Evolutionary conservation across 1,140 invertebrate species (phyloP), one percentile per base, ranked within the genome.

Genomic region (Diprion similis): DNA sequence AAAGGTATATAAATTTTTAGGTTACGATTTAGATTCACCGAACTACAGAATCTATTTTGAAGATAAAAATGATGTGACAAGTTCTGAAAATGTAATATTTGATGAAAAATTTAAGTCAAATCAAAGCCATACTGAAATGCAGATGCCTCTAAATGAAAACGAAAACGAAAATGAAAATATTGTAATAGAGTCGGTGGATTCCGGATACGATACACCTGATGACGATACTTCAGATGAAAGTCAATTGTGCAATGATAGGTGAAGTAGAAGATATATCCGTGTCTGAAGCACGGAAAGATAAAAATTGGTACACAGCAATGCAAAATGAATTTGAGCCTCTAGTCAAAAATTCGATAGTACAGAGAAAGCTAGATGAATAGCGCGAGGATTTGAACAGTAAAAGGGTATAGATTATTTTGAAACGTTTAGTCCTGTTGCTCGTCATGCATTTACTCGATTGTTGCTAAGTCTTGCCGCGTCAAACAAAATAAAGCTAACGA

Each of bases 291-390:
- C 46, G 18, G 11, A 69, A 47, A 69, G 45, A 10, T n/a, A n/a
- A n/a, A n/a, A n/a, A n/a, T n/a, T n/a, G n/a, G n/a, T n/a, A n/a
- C n/a, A n/a, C n/a, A n/a, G 68, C 68, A 15, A 69, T 69, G 68
- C 13, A 15, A 24, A 24, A 69, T 9, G 68, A 69, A 24, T 69
- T 10, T n/a, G n/a, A 69, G 11, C 45, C 68, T 8, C 74, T 88
- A 71, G 75, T 68, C 59, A 73, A 71, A 73, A 84, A 24, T 66
- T 77, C 65, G 76, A 84, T 46, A 68, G 77, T 10, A 73, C 68
- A 24, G 76, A 78, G 51, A 88, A 86, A 78, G 83, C 84, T 8
- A 51, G 84, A 19, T 75, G 86, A 15, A 83, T 87, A n/a, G 82
- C 82, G 18, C 75, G 80, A 75, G 85, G 85, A 7, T 89, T 78